Percentiles rank a stretch among this genome's conserved stretches.
phyloP scores from a whole-genome alignment of 2,888 invertebrate genomes.

The Atherix ibis region DNA sequence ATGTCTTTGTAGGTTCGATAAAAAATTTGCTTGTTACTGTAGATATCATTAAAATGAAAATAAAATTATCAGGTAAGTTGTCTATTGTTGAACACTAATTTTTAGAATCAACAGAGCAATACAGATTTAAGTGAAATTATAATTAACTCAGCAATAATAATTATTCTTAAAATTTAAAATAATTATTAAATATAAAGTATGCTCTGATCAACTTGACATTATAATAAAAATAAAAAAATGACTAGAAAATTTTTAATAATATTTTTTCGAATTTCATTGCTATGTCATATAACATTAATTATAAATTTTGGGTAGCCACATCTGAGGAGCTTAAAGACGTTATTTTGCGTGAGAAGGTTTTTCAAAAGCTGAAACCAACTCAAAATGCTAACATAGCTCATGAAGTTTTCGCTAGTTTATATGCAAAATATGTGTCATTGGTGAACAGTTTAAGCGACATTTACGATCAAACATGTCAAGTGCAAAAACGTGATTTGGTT shows the following conservation, averaged over 20 bases:
- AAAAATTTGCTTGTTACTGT: too few relatives aligned
- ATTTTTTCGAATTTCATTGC: constrained; percentile 1
- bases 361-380: constrained; percentile 20
- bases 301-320: constrained; percentile 36
- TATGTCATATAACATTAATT: constrained; percentile 35
- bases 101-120: too few relatives aligned
- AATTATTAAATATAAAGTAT: too few relatives aligned
- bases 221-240: too few relatives aligned
- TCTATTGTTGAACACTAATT: too few relatives aligned
- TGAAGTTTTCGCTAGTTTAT: constrained; percentile 23
- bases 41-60: too few relatives aligned
- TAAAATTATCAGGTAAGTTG: too few relatives aligned
- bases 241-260: neutral
- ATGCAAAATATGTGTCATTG: constrained; percentile 23
- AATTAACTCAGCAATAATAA: too few relatives aligned
- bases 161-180: too few relatives aligned
- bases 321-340: constrained; percentile 30
- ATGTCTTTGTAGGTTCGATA: too few relatives aligned
- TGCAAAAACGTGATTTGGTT: constrained; percentile 25
- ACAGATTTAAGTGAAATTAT: too few relatives aligned
- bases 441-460: constrained; percentile 25
- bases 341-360: constrained; percentile 25
- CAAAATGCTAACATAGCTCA: constrained; percentile 19
- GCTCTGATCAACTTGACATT: too few relatives aligned
- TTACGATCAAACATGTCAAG: constrained; percentile 26